Conservation (phyloP, 2,113 vertebrate species). For the Cynocephalus volans region DNA sequence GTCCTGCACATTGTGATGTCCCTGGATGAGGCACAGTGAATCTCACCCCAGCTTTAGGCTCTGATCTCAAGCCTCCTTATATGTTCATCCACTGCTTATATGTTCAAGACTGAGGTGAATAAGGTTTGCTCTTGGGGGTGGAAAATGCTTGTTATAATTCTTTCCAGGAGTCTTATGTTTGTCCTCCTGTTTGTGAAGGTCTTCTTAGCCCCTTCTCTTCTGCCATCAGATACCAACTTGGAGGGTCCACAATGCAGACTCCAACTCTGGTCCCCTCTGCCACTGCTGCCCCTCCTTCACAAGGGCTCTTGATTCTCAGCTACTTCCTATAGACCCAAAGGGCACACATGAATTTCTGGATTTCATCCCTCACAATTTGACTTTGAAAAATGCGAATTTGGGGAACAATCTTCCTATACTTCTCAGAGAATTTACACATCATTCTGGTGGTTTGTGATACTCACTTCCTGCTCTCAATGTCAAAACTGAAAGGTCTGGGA, state of each 20-base stretch:
- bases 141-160: not conserved
- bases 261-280: no score
- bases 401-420: not conserved
- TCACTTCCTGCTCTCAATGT: accelerated
- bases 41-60: not conserved
- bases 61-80: not conserved
- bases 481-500: not conserved
- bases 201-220: no score
- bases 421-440: no score
- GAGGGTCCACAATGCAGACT: no score
- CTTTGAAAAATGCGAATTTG: not conserved
- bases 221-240: no score
- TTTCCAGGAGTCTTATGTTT: not conserved
- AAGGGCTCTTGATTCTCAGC: not conserved
- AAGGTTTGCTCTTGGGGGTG: not conserved
- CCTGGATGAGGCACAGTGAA: accelerated
- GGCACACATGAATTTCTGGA: no score
- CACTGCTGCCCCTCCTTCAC: no score
- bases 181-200: not conserved
- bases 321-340: not conserved
- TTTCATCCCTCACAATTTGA: not conserved
- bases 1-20: no score
- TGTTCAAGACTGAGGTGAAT: not conserved
- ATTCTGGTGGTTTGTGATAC: no score
- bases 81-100: no score